Conservation (phyloP, 2,113 vertebrate genomes). For the Gadus macrocephalus region DNA sequence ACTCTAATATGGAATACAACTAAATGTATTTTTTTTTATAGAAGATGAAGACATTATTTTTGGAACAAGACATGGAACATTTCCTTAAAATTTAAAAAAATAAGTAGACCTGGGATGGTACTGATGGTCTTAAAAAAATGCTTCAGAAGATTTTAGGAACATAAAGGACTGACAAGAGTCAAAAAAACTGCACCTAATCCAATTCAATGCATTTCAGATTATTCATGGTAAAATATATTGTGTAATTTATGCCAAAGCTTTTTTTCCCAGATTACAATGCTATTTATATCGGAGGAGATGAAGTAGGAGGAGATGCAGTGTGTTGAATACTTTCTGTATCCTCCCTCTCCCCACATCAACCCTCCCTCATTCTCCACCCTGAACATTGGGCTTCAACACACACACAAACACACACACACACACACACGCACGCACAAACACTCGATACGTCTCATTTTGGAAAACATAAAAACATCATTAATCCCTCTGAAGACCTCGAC, state of each 20-base stretch:
- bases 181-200: too few species aligned
- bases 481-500: constrained; percentile 40
- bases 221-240: background rate
- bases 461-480: constrained; percentile 54
- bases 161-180: too few species aligned
- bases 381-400: background rate
- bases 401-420: constrained; percentile 18
- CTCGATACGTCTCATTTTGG: constrained; percentile 48
- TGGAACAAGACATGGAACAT: too few species aligned
- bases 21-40: too few species aligned
- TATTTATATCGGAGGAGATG: constrained; percentile 11
- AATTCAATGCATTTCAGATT: background rate
- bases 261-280: constrained; percentile 7
- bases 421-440: constrained; percentile 9
- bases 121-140: too few species aligned
- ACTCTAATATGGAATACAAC: too few species aligned
- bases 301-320: constrained; percentile 16
- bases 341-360: constrained; percentile 20
- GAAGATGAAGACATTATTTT: too few species aligned
- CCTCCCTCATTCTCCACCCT: background rate
- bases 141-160: too few species aligned
- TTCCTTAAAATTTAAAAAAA: too few species aligned
- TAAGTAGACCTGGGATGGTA: too few species aligned
- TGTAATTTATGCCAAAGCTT: constrained; percentile 8
- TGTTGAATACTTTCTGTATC: constrained; percentile 4